Percentiles rank a stretch among this genome's conserved stretches.
Conservation (phyloP, 2,113 vertebrate genomes). For the Percopsis transmontana region DNA sequence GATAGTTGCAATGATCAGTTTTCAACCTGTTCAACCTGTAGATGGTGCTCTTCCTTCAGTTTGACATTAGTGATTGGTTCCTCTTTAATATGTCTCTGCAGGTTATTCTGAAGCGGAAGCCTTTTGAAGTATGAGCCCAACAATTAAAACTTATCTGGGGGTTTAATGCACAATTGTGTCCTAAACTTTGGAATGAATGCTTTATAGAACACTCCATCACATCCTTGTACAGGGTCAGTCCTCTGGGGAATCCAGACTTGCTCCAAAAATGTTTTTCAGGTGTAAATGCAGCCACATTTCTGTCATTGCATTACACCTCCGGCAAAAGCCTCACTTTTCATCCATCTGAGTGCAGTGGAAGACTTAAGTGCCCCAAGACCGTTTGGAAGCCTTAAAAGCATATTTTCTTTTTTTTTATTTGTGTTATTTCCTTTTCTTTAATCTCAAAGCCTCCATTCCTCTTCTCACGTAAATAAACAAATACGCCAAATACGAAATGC, state of each 20-base stretch:
- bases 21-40: too few relatives aligned
- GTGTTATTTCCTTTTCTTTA: constrained; percentile 11
- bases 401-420: constrained; percentile 31
- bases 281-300: constrained; percentile 55
- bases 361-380: constrained; percentile 41
- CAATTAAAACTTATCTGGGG: constrained; percentile 26
- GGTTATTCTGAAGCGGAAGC: too few relatives aligned
- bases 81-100: too few relatives aligned
- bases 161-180: constrained; percentile 34
- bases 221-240: constrained; percentile 28
- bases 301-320: constrained; percentile 41
- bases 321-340: constrained; percentile 36
- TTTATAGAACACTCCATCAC: constrained; percentile 42
- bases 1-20: too few relatives aligned
- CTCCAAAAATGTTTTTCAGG: constrained; percentile 34
- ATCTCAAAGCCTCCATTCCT: constrained; percentile 21
- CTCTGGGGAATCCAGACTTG: constrained; percentile 30
- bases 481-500: neutral
- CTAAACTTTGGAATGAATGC: constrained; percentile 42
- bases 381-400: constrained; percentile 55
- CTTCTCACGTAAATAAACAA: constrained; percentile 20
- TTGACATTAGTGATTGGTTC: too few relatives aligned
- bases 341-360: constrained; percentile 36
- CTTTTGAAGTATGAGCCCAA: neutral
- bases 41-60: too few relatives aligned